Evolutionary conservation across 2,888 invertebrate genomes (phyloP).

Genomic region (Perdita meconis): DNA sequence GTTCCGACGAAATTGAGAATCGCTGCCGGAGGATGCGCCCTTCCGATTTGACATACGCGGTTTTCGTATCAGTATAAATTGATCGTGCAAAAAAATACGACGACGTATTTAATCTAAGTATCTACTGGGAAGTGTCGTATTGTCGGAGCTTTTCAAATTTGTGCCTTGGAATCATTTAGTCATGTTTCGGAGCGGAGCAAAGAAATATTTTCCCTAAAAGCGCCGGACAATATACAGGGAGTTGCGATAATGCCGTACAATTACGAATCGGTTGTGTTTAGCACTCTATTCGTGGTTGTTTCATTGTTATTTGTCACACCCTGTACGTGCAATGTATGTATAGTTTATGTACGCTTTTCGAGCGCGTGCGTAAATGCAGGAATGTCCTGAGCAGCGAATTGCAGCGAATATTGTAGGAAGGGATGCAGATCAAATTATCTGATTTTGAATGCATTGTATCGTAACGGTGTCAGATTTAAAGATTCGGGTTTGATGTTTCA

Average conservation of each 20-base stretch:
- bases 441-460: not conserved
- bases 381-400: not conserved
- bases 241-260: too few relatives aligned
- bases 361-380: slow-evolving; percentile 5
- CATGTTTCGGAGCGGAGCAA: not conserved
- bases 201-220: not conserved
- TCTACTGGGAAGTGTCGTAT: not conserved
- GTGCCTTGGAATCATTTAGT: too few relatives aligned
- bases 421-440: not conserved
- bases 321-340: too few relatives aligned
- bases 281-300: too few relatives aligned
- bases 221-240: too few relatives aligned
- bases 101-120: too few relatives aligned
- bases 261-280: too few relatives aligned
- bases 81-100: too few relatives aligned
- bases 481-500: not conserved
- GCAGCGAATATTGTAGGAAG: not conserved
- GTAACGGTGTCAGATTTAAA: not conserved
- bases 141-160: not conserved
- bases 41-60: not conserved
- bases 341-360: not conserved
- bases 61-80: too few relatives aligned
- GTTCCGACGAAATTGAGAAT: slow-evolving; percentile 21
- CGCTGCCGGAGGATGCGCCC: slow-evolving; percentile 24
- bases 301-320: too few relatives aligned